Evolutionary conservation across 2,888 invertebrate genomes (phyloP).

Genomic region (Malacosoma neustria): DNA sequence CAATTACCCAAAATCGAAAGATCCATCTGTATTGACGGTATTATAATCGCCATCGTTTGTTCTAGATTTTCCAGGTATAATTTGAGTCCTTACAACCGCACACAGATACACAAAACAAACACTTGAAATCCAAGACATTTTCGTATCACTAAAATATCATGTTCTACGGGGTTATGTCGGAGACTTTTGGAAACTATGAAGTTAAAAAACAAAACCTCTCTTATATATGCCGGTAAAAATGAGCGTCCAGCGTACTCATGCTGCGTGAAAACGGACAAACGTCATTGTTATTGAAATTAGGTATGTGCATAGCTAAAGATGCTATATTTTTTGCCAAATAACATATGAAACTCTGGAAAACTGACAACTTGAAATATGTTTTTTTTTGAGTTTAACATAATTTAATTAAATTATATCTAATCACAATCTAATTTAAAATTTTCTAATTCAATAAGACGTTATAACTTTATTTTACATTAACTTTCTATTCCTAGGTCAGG

Average conservation of each 20-base stretch:
- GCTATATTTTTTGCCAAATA: slow-evolving; percentile 6
- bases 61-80: slow-evolving; percentile 59
- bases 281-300: slow-evolving; percentile 65
- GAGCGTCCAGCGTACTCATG: slow-evolving; percentile 47
- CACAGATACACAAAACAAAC: slow-evolving; percentile 52
- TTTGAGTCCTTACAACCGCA: slow-evolving; percentile 51
- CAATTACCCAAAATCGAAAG: slow-evolving; percentile 81
- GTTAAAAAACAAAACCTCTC: slow-evolving; percentile 55
- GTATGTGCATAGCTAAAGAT: slow-evolving; percentile 20
- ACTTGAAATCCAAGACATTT: slow-evolving; percentile 52
- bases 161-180: slow-evolving; percentile 15
- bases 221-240: slow-evolving; percentile 68
- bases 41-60: slow-evolving; percentile 77
- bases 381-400: too few species aligned
- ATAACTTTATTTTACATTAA: too few species aligned
- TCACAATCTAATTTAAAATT: too few species aligned
- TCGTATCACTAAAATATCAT: slow-evolving; percentile 21
- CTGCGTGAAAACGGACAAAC: slow-evolving; percentile 68
- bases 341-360: too few species aligned
- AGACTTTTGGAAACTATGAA: slow-evolving; percentile 40
- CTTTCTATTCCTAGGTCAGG: too few species aligned
- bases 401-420: too few species aligned
- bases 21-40: slow-evolving; percentile 80
- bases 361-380: too few species aligned
- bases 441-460: too few species aligned